A percentile compares a stretch with the other conserved stretches of the same genome.
These are phyloP conservation scores for Microctenopoma lineatum DNA, from an alignment of 2,797 vertebrate genomes.

Conservation along the genomic window DNA sequence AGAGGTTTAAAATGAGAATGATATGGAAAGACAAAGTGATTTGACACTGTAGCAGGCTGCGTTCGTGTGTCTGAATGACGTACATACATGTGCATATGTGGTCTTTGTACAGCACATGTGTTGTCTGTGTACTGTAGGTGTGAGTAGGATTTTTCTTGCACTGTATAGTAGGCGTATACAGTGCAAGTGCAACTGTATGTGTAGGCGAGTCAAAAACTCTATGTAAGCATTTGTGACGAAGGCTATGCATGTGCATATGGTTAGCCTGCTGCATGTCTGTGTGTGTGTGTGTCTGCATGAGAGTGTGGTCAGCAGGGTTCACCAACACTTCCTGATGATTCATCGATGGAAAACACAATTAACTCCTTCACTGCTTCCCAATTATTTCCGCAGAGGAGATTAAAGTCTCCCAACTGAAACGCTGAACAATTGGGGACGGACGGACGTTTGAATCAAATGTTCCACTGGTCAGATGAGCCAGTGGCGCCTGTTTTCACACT, in stretches of 20 bases:
- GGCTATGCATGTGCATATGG: conserved; percentile 14
- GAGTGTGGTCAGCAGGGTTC: conserved; percentile 39
- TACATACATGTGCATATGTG: neutral
- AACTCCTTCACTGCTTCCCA: conserved; percentile 61
- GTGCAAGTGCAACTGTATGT: neutral
- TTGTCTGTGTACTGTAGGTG: neutral
- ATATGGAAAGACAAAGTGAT: conserved; percentile 12
- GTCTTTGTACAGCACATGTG: conserved; percentile 6
- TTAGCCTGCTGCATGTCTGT: conserved; percentile 2
- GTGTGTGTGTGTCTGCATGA: conserved; percentile 6
- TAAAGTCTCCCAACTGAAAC: conserved; percentile 63
- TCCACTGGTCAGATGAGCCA: conserved; percentile 50
- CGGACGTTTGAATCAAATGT: conserved; percentile 57
- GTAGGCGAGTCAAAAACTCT: neutral
- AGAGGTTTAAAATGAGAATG: conserved; percentile 22
- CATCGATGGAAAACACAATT: conserved; percentile 71
- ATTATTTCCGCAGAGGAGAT: conserved; percentile 71
- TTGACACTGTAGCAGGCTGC: neutral
- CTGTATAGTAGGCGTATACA: neutral
- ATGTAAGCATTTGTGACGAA: neutral
- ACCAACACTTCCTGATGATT: conserved; percentile 69
- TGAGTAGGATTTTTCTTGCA: neutral
- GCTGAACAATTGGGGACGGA: conserved; percentile 53
- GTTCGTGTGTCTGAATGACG: neutral
- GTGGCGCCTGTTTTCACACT: conserved; percentile 49